A percentile compares a stretch with the other conserved stretches of the same genome.
phyloP scores from a whole-genome alignment of 2,797 vertebrate genomes.

The Esox lucius region DNA sequence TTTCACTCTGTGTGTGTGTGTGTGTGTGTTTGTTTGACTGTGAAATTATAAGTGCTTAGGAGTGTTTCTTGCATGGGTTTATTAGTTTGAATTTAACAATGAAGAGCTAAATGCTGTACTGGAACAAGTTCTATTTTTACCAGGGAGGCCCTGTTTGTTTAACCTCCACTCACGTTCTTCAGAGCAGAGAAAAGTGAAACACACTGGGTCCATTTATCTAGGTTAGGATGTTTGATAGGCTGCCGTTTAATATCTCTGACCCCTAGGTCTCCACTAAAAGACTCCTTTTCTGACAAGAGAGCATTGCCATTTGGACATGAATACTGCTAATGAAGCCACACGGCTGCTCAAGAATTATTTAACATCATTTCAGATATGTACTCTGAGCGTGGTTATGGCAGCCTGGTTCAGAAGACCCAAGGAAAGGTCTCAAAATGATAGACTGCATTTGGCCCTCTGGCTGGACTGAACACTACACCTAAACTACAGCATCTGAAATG shows the following conservation, averaged over 20 bases:
- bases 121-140: slow-evolving; percentile 45
- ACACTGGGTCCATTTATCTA: slow-evolving; percentile 31
- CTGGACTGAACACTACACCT: neutral
- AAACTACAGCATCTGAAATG: neutral
- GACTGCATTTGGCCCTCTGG: neutral
- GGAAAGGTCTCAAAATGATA: too few species aligned
- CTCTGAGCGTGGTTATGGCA: too few species aligned
- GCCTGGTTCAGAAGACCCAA: too few species aligned
- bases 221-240: neutral
- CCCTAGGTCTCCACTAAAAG: slow-evolving; percentile 30
- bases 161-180: slow-evolving; percentile 25
- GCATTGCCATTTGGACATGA: slow-evolving; percentile 21
- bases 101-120: slow-evolving; percentile 22
- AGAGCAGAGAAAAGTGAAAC: neutral
- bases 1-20: slow-evolving; percentile 3
- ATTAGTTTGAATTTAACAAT: slow-evolving; percentile 36
- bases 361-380: too few species aligned
- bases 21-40: slow-evolving; percentile 21
- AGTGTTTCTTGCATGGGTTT: slow-evolving; percentile 12
- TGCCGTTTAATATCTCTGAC: neutral
- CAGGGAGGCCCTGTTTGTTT: slow-evolving; percentile 25
- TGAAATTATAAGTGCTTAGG: slow-evolving; percentile 17
- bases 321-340: slow-evolving; percentile 17
- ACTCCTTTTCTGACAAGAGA: slow-evolving; percentile 24
- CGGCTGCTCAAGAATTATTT: too few species aligned